Conservation (phyloP, 2,888 invertebrate species). For the Zhuqinia jingwanae region DNA sequence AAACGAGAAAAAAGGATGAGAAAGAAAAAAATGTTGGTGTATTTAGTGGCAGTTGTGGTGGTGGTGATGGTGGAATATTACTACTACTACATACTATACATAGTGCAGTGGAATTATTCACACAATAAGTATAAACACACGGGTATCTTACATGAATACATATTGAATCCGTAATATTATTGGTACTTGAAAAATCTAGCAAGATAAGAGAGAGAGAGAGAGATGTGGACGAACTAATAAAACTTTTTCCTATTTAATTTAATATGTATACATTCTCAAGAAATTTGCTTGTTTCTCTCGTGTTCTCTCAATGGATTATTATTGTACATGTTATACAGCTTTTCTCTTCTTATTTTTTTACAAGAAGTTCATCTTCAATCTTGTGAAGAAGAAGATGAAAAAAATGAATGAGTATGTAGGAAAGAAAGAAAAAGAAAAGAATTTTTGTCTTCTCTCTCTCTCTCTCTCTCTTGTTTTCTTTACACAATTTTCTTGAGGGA, state of each 20-base stretch:
- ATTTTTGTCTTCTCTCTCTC: background rate
- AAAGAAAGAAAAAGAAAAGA: background rate
- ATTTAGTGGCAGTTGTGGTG: background rate
- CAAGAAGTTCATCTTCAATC: background rate
- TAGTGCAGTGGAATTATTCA: background rate
- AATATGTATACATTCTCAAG: background rate
- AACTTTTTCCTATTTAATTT: constrained; percentile 9
- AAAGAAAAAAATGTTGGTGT: constrained; percentile 4
- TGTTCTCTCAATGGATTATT: constrained; percentile 46
- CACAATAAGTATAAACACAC: background rate
- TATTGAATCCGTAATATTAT: background rate
- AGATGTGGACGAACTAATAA: background rate
- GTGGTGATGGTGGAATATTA: too few species aligned
- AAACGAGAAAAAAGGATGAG: constrained; percentile 12
- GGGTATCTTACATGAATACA: background rate
- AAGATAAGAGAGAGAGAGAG: too few species aligned
- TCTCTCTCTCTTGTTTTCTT: background rate
- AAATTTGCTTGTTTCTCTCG: constrained; percentile 25
- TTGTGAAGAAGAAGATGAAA: background rate
- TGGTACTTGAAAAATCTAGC: too few species aligned
- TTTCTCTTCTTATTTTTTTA: background rate
- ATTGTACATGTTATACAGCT: background rate
- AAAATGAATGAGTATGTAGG: constrained; percentile 8
- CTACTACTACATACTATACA: background rate
- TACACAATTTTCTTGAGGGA: background rate